Evolutionary conservation across 2,888 invertebrate species (phyloP).

Genomic region (Amiota minor): DNA sequence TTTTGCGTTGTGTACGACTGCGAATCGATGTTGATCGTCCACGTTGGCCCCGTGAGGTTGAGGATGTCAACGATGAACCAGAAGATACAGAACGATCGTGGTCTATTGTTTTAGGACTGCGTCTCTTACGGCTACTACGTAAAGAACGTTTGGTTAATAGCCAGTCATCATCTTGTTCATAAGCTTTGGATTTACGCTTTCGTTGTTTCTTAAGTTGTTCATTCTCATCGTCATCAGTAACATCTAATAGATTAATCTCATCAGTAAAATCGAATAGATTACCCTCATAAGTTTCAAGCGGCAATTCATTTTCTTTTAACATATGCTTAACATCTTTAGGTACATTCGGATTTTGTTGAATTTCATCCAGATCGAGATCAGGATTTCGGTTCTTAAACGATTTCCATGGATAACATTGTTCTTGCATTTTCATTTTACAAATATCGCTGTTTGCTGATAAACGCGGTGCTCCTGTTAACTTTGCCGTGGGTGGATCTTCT

Average conservation of each 20-base stretch:
- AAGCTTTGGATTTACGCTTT: constrained; percentile 70
- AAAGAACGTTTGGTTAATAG: constrained; percentile 68
- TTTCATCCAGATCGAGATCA: constrained; percentile 73
- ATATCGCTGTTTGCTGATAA: no score
- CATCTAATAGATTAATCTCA: constrained; percentile 71
- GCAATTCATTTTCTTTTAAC: constrained; percentile 71
- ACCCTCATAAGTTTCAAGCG: constrained; percentile 68
- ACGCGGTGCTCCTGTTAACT: no score
- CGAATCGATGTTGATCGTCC: constrained; percentile 46
- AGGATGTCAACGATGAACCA: constrained; percentile 68
- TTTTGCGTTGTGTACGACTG: constrained; percentile 67
- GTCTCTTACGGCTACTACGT: constrained; percentile 66
- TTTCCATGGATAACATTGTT: constrained; percentile 72
- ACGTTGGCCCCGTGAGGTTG: constrained; percentile 56
- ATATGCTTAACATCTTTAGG: constrained; percentile 73
- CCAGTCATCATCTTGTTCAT: constrained; percentile 74
- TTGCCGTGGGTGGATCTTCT: no score
- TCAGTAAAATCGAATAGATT: constrained; percentile 69
- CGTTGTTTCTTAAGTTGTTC: constrained; percentile 70
- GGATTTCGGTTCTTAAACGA: constrained; percentile 74
- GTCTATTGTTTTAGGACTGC: constrained; percentile 68
- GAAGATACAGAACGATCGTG: constrained; percentile 70
- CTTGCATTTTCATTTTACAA: no score
- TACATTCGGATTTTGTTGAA: constrained; percentile 73
- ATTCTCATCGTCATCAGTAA: constrained; percentile 72